These are phyloP conservation scores for Frieseomelitta varia DNA, from an alignment of 1,140 invertebrate genomes.

Conservation along the genomic window DNA sequence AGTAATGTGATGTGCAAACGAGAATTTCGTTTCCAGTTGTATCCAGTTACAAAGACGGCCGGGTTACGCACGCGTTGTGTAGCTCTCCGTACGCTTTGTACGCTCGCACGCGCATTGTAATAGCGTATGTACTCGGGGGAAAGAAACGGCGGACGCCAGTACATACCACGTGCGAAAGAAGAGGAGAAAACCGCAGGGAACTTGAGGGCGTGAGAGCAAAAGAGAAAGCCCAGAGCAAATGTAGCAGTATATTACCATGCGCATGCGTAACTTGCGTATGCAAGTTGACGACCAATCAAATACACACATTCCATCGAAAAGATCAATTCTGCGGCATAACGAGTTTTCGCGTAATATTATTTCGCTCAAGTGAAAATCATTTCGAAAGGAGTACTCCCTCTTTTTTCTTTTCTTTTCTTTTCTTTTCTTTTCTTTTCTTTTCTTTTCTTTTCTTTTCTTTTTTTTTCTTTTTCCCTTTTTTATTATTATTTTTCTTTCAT, in stretches of 20 bases:
- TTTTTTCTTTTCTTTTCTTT: slow-evolving; percentile 3
- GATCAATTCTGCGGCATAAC: slow-evolving; percentile 41
- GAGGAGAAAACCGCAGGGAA: not conserved
- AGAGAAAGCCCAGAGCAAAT: not conserved
- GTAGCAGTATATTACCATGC: not conserved
- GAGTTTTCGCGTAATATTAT: slow-evolving; percentile 37
- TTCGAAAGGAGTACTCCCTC: not conserved
- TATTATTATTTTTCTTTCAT: not conserved
- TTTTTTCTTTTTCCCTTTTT: not conserved
- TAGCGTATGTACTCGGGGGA: not conserved
- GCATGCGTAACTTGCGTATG: slow-evolving; percentile 14
- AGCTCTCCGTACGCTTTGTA: slow-evolving; percentile 21
- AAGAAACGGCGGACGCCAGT: not conserved
- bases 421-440: not conserved
- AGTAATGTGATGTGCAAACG: slow-evolving; percentile 66
- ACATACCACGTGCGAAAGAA: not conserved
- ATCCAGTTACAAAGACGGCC: slow-evolving; percentile 13
- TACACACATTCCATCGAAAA: slow-evolving; percentile 50
- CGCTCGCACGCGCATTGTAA: slow-evolving; percentile 51
- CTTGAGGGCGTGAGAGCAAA: not conserved
- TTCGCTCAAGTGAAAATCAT: slow-evolving; percentile 19
- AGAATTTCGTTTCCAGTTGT: slow-evolving; percentile 59
- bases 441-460: not conserved
- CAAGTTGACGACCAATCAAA: slow-evolving; percentile 59
- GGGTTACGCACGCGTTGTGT: slow-evolving; percentile 36